Evolutionary conservation across 2,888 invertebrate species (phyloP).

Genomic region (Lasioglossum vierecki): DNA sequence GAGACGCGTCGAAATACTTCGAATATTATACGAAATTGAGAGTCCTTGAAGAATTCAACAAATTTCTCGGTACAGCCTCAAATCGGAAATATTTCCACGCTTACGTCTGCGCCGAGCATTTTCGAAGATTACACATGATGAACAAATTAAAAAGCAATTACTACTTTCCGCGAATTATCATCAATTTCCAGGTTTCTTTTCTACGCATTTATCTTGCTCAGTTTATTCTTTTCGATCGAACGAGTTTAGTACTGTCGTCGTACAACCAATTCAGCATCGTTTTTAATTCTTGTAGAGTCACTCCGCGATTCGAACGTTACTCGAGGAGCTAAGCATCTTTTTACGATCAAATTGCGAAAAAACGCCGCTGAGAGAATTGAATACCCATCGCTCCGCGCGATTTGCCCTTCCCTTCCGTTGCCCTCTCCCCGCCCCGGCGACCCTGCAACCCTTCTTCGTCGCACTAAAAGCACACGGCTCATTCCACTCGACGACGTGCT

Average conservation of each 20-base stretch:
- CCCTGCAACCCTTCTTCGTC: slow-evolving; percentile 47
- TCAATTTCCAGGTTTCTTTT: neutral
- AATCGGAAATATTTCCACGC: neutral
- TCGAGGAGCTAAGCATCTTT: neutral
- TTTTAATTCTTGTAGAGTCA: neutral
- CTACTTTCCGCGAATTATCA: too few species aligned
- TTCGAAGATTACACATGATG: neutral
- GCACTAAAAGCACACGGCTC: slow-evolving; percentile 59
- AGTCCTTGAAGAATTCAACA: slow-evolving; percentile 1
- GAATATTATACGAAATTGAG: slow-evolving; percentile 29
- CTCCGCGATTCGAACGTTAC: neutral
- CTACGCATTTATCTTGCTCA: neutral
- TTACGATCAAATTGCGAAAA: slow-evolving; percentile 6
- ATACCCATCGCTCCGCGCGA: slow-evolving; percentile 28
- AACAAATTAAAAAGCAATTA: neutral
- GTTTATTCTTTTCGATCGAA: neutral
- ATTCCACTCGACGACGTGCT: slow-evolving; percentile 70
- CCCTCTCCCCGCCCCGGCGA: slow-evolving; percentile 18
- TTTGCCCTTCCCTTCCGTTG: slow-evolving; percentile 16
- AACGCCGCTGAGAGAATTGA: slow-evolving; percentile 7
- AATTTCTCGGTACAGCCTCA: neutral
- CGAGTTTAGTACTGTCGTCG: neutral
- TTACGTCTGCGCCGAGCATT: neutral
- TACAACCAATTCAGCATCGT: neutral
- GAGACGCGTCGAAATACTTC: slow-evolving; percentile 44